Base-by-base conservation (phyloP, 2,113 vertebrate species). In the Hippocampus abdominalis region DNA sequence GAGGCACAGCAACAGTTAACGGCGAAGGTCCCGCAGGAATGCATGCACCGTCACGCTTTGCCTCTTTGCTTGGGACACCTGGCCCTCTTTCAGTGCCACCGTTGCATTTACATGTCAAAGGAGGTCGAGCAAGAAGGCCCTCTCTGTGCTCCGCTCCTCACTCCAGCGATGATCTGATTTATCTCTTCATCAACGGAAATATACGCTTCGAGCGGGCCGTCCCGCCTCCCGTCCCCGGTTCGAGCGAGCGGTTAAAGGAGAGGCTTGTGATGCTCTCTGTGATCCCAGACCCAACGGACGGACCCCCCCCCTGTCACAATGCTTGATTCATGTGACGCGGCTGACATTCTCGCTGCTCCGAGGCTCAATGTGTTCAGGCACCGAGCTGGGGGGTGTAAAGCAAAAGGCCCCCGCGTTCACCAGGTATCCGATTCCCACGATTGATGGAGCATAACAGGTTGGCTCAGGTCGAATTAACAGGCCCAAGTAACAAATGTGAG, bases 101-200 rank as follows among this genome's bases (percentile, higher is more conserved):
- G 78, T 86, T 10, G 61, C 85, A 92, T 92, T 92, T 91, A 88
- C 91, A 92, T 92, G 87, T 91, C 90, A 92, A 92, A 92, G 86
- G 83, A 44, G 73, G 75, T 54, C 48, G 67, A 72, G 78, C 86
- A 90, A 91, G 88, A 90, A 89, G 89, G 81, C 87, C 48, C 80
- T 63, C 88, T 89, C 86, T 90, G 86, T 91, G 85, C 87, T 88
- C 83, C 40, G 78, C 82, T 86, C 87, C 86, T 85, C 65, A 85
- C 85, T 84, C 84, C 75, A 89, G 88, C 88, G 87, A 90, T 89
- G 84, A 91, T 91, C 89, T 89, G 90, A 92, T 92, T 92, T 91
- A 92, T 91, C 90, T 90, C 86, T 85, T 71, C 88, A 74, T 90
- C 90, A 92, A 92, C 90, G 87, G 90, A 92, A 92, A 91, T 90